Conservation (phyloP, 2,113 vertebrate species). For the Gopherus evgoodei region DNA sequence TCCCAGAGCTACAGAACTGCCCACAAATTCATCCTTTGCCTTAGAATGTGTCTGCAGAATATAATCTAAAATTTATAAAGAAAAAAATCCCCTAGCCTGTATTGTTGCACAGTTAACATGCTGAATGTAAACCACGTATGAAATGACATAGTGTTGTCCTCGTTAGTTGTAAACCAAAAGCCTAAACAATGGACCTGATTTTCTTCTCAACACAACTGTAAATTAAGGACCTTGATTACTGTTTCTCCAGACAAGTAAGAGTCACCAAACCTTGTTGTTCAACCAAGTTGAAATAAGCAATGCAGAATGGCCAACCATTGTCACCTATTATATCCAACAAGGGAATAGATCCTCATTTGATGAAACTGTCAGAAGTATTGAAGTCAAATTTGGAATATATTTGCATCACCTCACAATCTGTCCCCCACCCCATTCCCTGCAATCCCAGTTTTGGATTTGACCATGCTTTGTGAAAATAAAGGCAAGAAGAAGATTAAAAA, state of each 20-base stretch:
- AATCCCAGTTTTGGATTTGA: background rate
- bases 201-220: background rate
- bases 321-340: background rate
- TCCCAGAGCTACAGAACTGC: conserved; percentile 51
- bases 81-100: background rate
- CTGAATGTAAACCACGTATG: conserved; percentile 22
- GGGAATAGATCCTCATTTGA: accelerated
- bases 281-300: background rate
- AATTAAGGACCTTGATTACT: conserved; percentile 12
- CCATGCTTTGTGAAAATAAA: background rate
- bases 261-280: background rate
- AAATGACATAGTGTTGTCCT: background rate
- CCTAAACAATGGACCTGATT: background rate
- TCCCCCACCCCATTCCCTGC: background rate
- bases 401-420: background rate
- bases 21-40: conserved; percentile 47
- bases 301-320: background rate
- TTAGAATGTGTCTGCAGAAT: conserved; percentile 24
- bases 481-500: background rate
- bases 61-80: conserved; percentile 45
- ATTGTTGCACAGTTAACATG: conserved; percentile 16
- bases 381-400: background rate
- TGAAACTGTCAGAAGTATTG: background rate
- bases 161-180: conserved; percentile 15
- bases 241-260: background rate